Evolutionary conservation across 2,888 invertebrate genomes (phyloP).

Genomic region (Trichopoda pennipes): DNA sequence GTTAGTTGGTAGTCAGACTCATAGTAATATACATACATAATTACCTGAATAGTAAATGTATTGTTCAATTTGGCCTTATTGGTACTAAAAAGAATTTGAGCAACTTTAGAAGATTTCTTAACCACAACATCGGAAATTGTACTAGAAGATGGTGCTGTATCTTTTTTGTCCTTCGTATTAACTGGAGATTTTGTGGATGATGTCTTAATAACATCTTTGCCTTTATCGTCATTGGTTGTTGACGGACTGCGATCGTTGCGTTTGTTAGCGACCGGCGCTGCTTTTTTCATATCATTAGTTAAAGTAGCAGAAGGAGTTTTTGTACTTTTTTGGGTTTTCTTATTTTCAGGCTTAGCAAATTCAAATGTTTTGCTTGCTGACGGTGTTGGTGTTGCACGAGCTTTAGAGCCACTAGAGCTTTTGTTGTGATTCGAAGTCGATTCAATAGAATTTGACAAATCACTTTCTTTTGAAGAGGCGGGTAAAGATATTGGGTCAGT

Average conservation of each 20-base stretch:
- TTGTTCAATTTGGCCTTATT: slow-evolving; percentile 84
- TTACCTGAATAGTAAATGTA: slow-evolving; percentile 84
- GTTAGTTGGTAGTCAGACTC: no score
- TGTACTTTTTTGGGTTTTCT: slow-evolving; percentile 70
- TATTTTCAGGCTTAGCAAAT: slow-evolving; percentile 78
- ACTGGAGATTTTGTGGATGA: slow-evolving; percentile 24
- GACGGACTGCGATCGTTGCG: slow-evolving; percentile 64
- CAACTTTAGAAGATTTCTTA: slow-evolving; percentile 79
- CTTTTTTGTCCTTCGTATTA: slow-evolving; percentile 46
- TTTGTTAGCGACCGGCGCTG: slow-evolving; percentile 37
- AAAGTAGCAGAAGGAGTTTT: slow-evolving; percentile 75
- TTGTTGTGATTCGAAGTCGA: slow-evolving; percentile 41
- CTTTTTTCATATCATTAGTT: slow-evolving; percentile 75
- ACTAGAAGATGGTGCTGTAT: slow-evolving; percentile 15
- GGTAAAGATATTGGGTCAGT: slow-evolving; percentile 49
- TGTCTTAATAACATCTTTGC: slow-evolving; percentile 45
- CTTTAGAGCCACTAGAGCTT: slow-evolving; percentile 57
- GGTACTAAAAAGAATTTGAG: slow-evolving; percentile 84
- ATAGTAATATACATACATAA: not conserved
- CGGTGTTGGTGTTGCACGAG: slow-evolving; percentile 37
- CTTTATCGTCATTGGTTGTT: slow-evolving; percentile 56
- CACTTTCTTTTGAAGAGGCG: slow-evolving; percentile 30
- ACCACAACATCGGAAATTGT: slow-evolving; percentile 69
- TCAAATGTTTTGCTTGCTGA: slow-evolving; percentile 74
- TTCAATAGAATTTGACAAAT: slow-evolving; percentile 7